These are phyloP conservation scores for Hyphantria cunea DNA, from an alignment of 1,140 invertebrate species.

Conservation along the genomic window DNA sequence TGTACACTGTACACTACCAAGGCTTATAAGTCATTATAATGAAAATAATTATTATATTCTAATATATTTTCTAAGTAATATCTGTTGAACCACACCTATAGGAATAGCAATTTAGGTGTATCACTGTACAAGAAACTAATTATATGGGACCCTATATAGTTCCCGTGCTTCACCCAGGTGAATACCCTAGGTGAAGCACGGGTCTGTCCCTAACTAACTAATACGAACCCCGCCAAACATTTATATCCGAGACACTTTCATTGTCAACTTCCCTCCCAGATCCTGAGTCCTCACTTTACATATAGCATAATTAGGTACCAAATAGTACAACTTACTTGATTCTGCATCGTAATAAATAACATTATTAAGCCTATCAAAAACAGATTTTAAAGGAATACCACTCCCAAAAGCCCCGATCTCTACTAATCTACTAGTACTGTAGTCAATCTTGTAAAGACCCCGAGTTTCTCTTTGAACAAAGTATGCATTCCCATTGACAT, in stretches of 20 bases:
- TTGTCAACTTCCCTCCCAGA: conserved; percentile 41
- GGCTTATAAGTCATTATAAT: too few relatives aligned
- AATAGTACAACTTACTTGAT: conserved; percentile 55
- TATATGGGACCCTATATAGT: too few relatives aligned
- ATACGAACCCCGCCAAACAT: too few relatives aligned
- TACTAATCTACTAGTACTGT: conserved; percentile 36
- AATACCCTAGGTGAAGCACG: too few relatives aligned
- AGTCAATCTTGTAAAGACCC: conserved; percentile 56
- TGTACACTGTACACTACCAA: too few relatives aligned
- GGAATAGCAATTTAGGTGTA: too few relatives aligned
- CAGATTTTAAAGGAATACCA: conserved; percentile 46
- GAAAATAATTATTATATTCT: too few relatives aligned
- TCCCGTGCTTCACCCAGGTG: too few relatives aligned
- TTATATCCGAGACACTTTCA: conserved; percentile 31
- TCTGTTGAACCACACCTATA: too few relatives aligned
- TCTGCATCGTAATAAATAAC: conserved; percentile 56
- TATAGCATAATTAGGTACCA: conserved; percentile 50
- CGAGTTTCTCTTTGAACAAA: conserved; percentile 55
- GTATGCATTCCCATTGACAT: conserved; percentile 51
- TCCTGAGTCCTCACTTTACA: conserved; percentile 51
- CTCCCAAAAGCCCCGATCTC: conserved; percentile 55
- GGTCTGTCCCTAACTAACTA: too few relatives aligned
- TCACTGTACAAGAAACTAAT: too few relatives aligned
- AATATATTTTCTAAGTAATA: too few relatives aligned
- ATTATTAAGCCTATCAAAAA: conserved; percentile 61